Evolutionary conservation across 2,797 vertebrate species (phyloP), one percentile per base, ranked within the genome.

Genomic region (Arctocebus calabarensis): DNA sequence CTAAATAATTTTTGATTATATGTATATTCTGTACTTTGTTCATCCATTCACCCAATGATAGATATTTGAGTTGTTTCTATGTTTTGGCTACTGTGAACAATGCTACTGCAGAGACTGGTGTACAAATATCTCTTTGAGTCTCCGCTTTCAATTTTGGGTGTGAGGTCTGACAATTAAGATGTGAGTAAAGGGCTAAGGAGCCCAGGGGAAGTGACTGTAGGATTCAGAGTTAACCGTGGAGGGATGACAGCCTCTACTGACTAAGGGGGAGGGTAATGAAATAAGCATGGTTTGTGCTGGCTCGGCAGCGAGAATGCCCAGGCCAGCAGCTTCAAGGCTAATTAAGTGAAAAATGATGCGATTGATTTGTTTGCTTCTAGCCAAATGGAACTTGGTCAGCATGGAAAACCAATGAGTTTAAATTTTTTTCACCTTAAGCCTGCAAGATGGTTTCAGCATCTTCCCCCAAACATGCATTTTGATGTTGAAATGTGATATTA

Each of bases 291-390:
- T 84, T 74, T 73, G 22, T 89, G 94, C 94, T 81, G 79, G 71
- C 86, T 90, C 0, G 2, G 91, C 91, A 17, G 66, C 9, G n/a
- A 87, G 91, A 91, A 81, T 20, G 71, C 71, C 66, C 75, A 84
- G 64, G 86, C 93, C 75, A 93, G 94, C 89, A 94, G 71, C 96
- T 77, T 95, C 91, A 68, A 87, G 91, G 71, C 84, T 94, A 95
- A 96, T 96, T 97, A 96, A 96, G 95, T 94, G 95, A 95, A 94
- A 96, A 95, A 89, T 84, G 95, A 96, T 85, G 87, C n/a, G 2
- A 93, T 93, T 94, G 95, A 96, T 97, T 93, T 94, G 93, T 96
- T 94, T 96, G 84, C 93, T 94, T 68, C 91, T 43, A 89, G 93
- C 61, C n/a, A 45, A 91, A 92, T 77, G 68, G 91, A 86, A 93